phyloP scores from a whole-genome alignment of 2,888 invertebrate genomes.

The Podotricha telesiphe region DNA sequence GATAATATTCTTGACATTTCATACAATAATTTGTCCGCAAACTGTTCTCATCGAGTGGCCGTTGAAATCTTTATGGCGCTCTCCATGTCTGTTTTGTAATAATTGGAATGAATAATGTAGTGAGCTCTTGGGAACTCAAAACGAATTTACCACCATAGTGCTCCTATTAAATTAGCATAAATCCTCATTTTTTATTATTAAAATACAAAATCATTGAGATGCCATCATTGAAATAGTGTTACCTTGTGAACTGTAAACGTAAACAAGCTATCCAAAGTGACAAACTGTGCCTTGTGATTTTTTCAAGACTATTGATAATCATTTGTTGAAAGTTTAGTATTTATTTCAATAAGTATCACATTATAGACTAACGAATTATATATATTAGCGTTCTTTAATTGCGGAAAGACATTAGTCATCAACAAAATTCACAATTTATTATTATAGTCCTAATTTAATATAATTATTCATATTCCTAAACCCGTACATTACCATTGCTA shows the following conservation, averaged over 20 bases:
- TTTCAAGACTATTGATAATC: background rate
- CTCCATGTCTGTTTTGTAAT: conserved; percentile 50
- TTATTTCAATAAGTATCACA: background rate
- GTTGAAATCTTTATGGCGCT: conserved; percentile 52
- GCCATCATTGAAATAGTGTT: background rate
- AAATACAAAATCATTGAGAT: background rate
- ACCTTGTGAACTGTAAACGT: conserved; percentile 8
- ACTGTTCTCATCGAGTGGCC: conserved; percentile 55
- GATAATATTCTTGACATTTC: conserved; percentile 74
- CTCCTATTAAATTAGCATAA: conserved; percentile 21
- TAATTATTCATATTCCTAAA: too few relatives aligned
- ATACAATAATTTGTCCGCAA: conserved; percentile 69
- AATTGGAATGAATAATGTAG: conserved; percentile 58
- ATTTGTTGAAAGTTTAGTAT: background rate
- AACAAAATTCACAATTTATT: too few relatives aligned
- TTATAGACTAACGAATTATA: background rate
- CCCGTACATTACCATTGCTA: too few relatives aligned
- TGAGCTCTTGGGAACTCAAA: conserved; percentile 42
- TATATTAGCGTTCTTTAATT: too few relatives aligned
- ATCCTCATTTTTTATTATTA: conserved; percentile 4
- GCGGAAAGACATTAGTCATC: too few relatives aligned
- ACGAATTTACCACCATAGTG: conserved; percentile 11
- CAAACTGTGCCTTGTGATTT: background rate
- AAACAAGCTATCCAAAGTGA: background rate
- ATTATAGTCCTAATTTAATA: too few relatives aligned